Percentiles rank a stretch among this genome's conserved stretches.
Evolutionary conservation across 2,113 vertebrate genomes (phyloP).

Genomic region (Suricata suricatta): DNA sequence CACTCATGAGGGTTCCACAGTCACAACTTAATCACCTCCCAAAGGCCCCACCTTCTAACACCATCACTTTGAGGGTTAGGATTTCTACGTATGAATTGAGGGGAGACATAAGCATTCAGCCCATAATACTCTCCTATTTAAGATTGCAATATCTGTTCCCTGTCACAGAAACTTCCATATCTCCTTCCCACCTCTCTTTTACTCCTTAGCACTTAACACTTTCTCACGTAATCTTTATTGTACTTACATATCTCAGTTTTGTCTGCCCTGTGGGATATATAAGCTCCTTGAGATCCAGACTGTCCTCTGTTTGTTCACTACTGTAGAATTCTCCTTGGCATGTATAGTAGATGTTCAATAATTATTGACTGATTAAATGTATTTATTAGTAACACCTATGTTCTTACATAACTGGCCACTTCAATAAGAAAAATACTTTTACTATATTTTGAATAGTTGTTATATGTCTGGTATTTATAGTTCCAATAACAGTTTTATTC

Average conservation of each 20-base stretch:
- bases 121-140: not conserved
- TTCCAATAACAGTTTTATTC: not conserved
- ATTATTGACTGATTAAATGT: not conserved
- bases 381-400: conserved; percentile 10
- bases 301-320: not conserved
- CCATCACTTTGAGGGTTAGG: not conserved
- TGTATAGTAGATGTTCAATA: not conserved
- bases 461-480: not conserved
- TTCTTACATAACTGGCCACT: not conserved
- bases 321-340: not conserved
- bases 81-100: not conserved
- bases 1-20: not conserved
- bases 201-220: not conserved
- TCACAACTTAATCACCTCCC: not conserved
- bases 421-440: conserved; percentile 1
- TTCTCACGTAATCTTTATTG: not conserved
- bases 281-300: not conserved
- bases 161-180: not conserved
- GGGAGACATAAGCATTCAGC: not conserved
- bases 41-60: not conserved
- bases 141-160: not conserved
- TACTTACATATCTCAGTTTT: not conserved
- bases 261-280: not conserved
- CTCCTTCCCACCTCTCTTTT: not conserved
- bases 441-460: not conserved